These are phyloP conservation scores for Helleia helle DNA, from an alignment of 2,888 invertebrate genomes.

Conservation along the genomic window DNA sequence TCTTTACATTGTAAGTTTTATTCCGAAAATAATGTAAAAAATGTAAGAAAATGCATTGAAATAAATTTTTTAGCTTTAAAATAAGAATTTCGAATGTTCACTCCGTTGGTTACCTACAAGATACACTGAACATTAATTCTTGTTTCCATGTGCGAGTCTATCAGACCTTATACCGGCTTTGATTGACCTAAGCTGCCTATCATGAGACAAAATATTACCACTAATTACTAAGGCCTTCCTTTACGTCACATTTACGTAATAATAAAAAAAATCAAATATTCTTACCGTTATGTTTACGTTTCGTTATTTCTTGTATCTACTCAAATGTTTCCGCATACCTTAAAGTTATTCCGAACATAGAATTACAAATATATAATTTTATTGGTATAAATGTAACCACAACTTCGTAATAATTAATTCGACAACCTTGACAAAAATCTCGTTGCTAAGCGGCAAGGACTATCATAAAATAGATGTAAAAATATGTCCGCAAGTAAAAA, in stretches of 20 bases:
- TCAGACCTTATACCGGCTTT: too few relatives aligned
- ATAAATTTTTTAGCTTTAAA: too few relatives aligned
- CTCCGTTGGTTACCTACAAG: too few relatives aligned
- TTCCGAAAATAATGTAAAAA: too few relatives aligned
- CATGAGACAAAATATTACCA: too few relatives aligned
- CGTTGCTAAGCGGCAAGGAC: slow-evolving; percentile 1
- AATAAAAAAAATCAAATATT: background rate
- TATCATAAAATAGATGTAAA: background rate
- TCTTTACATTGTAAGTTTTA: too few relatives aligned
- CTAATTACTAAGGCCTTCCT: too few relatives aligned
- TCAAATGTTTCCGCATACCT: slow-evolving; percentile 8
- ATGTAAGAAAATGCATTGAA: too few relatives aligned
- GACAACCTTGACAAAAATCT: slow-evolving; percentile 3
- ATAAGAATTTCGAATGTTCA: too few relatives aligned
- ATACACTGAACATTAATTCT: too few relatives aligned
- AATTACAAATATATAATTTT: slow-evolving; percentile 6
- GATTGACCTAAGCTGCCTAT: too few relatives aligned
- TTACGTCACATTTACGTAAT: background rate
- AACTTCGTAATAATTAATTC: background rate
- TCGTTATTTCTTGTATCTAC: background rate
- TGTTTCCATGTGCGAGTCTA: too few relatives aligned
- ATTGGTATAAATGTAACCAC: slow-evolving; percentile 1
- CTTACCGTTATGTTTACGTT: slow-evolving; percentile 7
- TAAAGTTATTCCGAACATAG: background rate
- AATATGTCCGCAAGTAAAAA: background rate